A percentile compares a stretch with the other conserved stretches of the same genome.
Conservation (phyloP, 2,113 vertebrate genomes). For the Acrocephalus kingi region DNA sequence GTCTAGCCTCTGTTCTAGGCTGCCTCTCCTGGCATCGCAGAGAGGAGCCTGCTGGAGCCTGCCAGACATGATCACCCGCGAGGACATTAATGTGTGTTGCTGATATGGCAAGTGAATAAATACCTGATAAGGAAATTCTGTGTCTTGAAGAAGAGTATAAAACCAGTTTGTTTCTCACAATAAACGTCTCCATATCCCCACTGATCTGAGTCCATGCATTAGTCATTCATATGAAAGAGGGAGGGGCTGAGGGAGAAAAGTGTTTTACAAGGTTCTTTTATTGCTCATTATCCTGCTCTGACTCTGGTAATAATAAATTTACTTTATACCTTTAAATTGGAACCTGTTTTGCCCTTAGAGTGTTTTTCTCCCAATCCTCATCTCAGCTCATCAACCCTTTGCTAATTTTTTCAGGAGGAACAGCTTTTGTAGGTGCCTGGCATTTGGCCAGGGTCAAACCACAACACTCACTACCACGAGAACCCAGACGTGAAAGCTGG, state of each 20-base stretch:
- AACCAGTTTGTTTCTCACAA: background rate
- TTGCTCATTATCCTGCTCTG: background rate
- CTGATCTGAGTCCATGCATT: background rate
- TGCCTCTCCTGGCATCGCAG: background rate
- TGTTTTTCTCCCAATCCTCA: background rate
- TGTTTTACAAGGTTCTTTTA: background rate
- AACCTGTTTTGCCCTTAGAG: background rate
- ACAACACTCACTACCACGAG: accelerated
- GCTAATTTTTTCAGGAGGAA: background rate
- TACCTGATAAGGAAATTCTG: too few species aligned
- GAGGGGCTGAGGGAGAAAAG: background rate
- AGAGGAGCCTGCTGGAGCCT: background rate
- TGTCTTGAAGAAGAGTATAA: background rate
- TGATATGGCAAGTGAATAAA: background rate
- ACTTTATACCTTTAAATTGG: background rate
- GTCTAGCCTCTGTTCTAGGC: background rate
- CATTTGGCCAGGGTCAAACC: accelerated
- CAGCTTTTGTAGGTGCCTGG: too few species aligned
- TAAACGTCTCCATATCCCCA: accelerated
- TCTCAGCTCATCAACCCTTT: too few species aligned
- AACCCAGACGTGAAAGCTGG: background rate
- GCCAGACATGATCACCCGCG: accelerated
- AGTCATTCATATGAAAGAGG: background rate
- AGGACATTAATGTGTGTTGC: background rate
- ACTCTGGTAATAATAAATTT: too few species aligned